A percentile compares a stretch with the other conserved stretches of the same genome.
Conservation (phyloP, 35 echinoderm and acorn worm genomes). For the Ophioderma brevispina region DNA sequence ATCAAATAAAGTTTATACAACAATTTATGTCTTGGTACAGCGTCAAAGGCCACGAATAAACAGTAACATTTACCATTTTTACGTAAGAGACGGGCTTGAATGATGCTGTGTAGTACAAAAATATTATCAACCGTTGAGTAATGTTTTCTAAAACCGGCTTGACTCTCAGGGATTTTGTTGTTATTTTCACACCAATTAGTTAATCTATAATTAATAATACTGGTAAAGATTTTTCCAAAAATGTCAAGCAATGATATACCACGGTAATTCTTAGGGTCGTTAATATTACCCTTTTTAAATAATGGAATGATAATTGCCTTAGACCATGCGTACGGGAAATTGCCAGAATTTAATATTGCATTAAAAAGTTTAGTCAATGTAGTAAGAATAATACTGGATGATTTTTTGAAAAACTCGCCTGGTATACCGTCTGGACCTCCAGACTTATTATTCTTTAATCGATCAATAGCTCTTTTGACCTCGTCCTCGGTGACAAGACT, state of each 20-base stretch:
- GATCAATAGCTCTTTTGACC: no score
- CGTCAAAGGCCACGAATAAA: background rate
- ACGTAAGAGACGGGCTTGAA: background rate
- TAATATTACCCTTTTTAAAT: background rate
- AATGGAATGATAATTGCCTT: background rate
- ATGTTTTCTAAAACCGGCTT: background rate
- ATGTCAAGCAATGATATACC: background rate
- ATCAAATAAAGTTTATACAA: background rate
- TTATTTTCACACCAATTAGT: background rate
- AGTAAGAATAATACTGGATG: no score
- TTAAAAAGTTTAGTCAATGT: no score
- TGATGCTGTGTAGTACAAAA: background rate
- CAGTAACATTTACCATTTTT: background rate
- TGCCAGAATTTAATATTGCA: no score
- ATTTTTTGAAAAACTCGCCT: no score
- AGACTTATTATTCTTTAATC: no score
- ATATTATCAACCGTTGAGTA: background rate
- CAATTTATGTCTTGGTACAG: background rate
- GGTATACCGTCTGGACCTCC: no score
- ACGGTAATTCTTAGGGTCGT: background rate
- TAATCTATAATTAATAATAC: background rate
- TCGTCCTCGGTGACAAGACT: no score
- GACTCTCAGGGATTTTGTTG: background rate
- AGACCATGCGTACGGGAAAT: no score
- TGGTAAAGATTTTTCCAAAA: background rate